Evolutionary conservation across 2,113 vertebrate genomes (phyloP), one percentile per base, ranked within the genome.

Genomic region (Cyprichromis sp.): DNA sequence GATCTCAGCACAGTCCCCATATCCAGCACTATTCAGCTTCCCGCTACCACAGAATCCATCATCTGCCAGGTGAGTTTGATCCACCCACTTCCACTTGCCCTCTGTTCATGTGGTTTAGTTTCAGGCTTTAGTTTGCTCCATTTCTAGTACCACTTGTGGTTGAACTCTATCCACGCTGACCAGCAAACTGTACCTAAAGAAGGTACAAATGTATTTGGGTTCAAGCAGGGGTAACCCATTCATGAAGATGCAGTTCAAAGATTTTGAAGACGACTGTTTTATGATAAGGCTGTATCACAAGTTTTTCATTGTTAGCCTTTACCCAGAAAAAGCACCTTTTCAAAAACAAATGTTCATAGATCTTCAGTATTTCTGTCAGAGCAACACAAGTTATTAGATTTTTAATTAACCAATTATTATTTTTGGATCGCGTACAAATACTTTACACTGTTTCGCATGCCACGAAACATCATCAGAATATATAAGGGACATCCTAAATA

Each of bases 81-180:
- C 85, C 78, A 88, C 89, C 93, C 89, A 94, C 55, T 9, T 68
- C 91, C 88, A 94, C 12, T 4, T n/a, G 7, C 17, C 16, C 7
- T 88, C 86, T 2, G 4, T 3, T 61, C 57, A 61, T 61, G 57
- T 61, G 57, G 3, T 0, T 61, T 31, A 31, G 26, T 61, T 9
- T 17, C 57, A 31, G 1, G 57, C 8, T 61, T 59, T 9, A 59
- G 26, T 59, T 59, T 59, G 26, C 57, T 17, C 26, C 26, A 59
- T 59, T 61, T 61, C 26, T 61, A 31, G 8, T 61, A 61, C 57
- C 0, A 31, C 55, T 59, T 31, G 55, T 59, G 55, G 8, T 17
- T 59, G 8, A 31, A 59, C 13, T 31, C 3, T 59, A 59, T 59
- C 55, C 26, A 59, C 0, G 0, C 57, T 61, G 26, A 31, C 8